These are phyloP conservation scores for Bombus waltoni DNA, from an alignment of 1,140 invertebrate species.

Conservation along the genomic window DNA sequence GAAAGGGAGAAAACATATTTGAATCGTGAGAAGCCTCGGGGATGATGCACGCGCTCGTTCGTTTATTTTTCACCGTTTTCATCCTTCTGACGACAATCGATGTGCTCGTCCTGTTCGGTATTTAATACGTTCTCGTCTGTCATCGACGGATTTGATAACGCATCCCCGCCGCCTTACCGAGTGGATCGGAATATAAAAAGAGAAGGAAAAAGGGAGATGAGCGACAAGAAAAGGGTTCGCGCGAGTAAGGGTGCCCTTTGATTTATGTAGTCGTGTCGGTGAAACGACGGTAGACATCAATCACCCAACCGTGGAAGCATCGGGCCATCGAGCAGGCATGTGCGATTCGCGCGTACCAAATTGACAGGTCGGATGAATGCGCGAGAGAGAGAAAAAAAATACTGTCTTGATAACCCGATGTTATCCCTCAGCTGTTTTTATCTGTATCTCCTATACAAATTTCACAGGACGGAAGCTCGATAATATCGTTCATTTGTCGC, in stretches of 20 bases:
- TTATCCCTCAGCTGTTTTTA: neutral
- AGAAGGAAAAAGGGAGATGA: neutral
- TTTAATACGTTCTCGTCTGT: constrained; percentile 70
- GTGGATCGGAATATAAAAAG: neutral
- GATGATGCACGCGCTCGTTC: constrained; percentile 44
- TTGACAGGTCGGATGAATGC: constrained; percentile 50
- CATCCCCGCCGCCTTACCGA: neutral
- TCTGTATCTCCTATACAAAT: neutral
- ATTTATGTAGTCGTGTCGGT: constrained; percentile 74
- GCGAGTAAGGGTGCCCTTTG: constrained; percentile 63
- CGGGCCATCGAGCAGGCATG: constrained; percentile 27
- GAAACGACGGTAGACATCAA: constrained; percentile 74
- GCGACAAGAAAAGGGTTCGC: constrained; percentile 53
- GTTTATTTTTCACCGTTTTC: constrained; percentile 51
- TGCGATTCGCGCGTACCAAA: constrained; percentile 45
- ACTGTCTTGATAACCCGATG: constrained; percentile 5
- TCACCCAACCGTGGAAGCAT: constrained; percentile 60
- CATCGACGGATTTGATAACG: constrained; percentile 67
- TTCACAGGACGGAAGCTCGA: neutral
- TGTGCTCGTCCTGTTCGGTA: constrained; percentile 61
- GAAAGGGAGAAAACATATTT: constrained; percentile 9
- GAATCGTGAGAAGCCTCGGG: neutral
- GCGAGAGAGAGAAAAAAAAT: constrained; percentile 1
- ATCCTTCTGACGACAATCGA: constrained; percentile 64
- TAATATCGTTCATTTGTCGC: neutral